These are phyloP conservation scores for Ichneumoninae sp. DNA, from an alignment of 2,888 invertebrate species.

Conservation along the genomic window DNA sequence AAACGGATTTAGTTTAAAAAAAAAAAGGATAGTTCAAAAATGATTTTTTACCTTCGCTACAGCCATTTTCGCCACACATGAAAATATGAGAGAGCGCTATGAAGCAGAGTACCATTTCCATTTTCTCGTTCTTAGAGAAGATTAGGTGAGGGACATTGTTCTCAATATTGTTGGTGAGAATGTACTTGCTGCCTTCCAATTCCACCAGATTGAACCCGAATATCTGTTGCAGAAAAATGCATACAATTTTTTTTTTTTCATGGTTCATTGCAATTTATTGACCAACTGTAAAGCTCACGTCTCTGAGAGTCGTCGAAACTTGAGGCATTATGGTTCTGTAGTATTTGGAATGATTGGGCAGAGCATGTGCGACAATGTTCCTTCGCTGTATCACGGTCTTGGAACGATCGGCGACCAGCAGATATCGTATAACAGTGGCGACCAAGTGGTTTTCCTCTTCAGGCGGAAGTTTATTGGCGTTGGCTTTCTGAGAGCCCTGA, in stretches of 20 bases:
- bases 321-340: conserved; percentile 70
- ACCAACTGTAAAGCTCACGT: conserved; percentile 67
- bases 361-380: conserved; percentile 72
- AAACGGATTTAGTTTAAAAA: not conserved
- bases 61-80: conserved; percentile 84
- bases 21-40: not conserved
- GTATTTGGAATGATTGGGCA: conserved; percentile 68
- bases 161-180: conserved; percentile 75
- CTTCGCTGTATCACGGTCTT: conserved; percentile 72
- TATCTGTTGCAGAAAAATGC: conserved; percentile 78
- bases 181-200: conserved; percentile 79
- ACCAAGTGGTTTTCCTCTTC: conserved; percentile 72
- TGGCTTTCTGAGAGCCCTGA: conserved; percentile 13
- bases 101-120: conserved; percentile 84
- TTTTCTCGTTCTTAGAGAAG: conserved; percentile 77
- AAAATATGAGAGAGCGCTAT: conserved; percentile 85
- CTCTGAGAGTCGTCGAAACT: conserved; percentile 65
- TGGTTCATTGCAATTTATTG: not conserved
- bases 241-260: not conserved
- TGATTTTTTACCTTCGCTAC: conserved; percentile 84
- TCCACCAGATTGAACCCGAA: conserved; percentile 85
- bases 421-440: conserved; percentile 73
- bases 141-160: conserved; percentile 70
- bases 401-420: conserved; percentile 70
- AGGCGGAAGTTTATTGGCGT: not conserved